These are phyloP conservation scores for Trachurus trachurus DNA, from an alignment of 2,797 vertebrate genomes.

Conservation along the genomic window DNA sequence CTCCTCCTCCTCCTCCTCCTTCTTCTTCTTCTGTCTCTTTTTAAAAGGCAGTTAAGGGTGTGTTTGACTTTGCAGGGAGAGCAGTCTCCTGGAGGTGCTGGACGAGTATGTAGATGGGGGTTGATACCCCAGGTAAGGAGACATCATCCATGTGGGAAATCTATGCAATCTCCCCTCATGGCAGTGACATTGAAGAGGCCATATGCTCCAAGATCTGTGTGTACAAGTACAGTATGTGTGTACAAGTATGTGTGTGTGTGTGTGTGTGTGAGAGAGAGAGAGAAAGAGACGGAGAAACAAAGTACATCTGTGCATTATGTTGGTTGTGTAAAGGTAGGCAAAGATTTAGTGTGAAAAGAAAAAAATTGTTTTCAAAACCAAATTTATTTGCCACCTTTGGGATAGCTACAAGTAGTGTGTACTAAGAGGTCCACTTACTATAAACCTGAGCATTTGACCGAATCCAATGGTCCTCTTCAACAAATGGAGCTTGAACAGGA, in stretches of 20 bases:
- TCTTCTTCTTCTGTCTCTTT: constrained; percentile 71
- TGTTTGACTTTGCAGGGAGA: constrained; percentile 85
- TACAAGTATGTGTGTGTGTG: neutral
- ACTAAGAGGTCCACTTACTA: neutral
- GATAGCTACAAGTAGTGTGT: neutral
- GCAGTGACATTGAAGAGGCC: constrained; percentile 83
- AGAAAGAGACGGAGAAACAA: constrained; percentile 23
- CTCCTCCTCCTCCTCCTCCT: constrained; percentile 20
- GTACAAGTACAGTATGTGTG: neutral
- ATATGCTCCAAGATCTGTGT: constrained; percentile 76
- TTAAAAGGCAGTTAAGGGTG: constrained; percentile 84
- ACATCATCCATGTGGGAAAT: constrained; percentile 86
- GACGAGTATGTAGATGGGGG: constrained; percentile 84
- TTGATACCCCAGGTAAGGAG: constrained; percentile 84
- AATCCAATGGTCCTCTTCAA: neutral
- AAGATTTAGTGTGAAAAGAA: neutral
- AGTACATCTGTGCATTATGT: constrained; percentile 5
- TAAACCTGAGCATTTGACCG: neutral
- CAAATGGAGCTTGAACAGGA: neutral
- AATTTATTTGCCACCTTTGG: neutral
- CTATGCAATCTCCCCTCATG: constrained; percentile 80
- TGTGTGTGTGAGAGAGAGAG: neutral
- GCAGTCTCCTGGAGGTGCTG: constrained; percentile 83
- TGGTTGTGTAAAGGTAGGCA: neutral
- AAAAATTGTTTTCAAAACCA: neutral